Evolutionary conservation across 2,113 vertebrate species (phyloP).

Genomic region (Petrocephalus microphthalmus): DNA sequence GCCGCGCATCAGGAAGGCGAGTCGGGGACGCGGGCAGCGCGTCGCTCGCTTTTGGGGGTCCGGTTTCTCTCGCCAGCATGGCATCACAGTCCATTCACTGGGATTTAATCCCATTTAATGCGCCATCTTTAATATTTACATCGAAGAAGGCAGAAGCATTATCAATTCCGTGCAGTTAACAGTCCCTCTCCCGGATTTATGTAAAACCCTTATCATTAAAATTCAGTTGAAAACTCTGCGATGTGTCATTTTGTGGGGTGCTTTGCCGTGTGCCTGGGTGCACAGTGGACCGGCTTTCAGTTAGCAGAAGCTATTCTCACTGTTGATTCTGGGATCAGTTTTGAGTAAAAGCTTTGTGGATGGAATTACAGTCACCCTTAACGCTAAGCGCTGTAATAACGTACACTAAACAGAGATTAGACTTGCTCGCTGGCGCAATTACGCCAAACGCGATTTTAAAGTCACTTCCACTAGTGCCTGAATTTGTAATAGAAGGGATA

Average conservation of each 20-base stretch:
- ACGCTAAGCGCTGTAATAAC: neutral
- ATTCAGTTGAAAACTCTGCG: neutral
- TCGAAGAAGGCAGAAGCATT: conserved; percentile 6
- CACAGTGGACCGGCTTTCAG: neutral
- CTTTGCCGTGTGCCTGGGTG: neutral
- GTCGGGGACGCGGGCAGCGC: neutral
- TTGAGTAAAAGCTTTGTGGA: conserved; percentile 24
- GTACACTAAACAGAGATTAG: neutral
- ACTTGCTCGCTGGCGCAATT: neutral
- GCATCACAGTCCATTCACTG: neutral
- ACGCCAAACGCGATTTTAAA: neutral
- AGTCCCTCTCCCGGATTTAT: neutral
- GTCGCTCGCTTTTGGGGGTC: too few relatives aligned
- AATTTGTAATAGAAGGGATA: neutral
- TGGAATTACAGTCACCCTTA: conserved; percentile 9
- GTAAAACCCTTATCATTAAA: neutral
- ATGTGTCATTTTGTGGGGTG: neutral
- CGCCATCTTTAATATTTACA: neutral
- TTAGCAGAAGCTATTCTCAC: neutral
- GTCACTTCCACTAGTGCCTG: neutral
- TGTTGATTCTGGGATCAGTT: conserved; percentile 23
- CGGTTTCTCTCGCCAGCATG: neutral
- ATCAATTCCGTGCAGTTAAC: neutral
- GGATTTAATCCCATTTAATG: neutral
- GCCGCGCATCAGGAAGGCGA: conserved; percentile 20